Base-by-base conservation (phyloP, 2,113 vertebrate species). In the Salminus brasiliensis region DNA sequence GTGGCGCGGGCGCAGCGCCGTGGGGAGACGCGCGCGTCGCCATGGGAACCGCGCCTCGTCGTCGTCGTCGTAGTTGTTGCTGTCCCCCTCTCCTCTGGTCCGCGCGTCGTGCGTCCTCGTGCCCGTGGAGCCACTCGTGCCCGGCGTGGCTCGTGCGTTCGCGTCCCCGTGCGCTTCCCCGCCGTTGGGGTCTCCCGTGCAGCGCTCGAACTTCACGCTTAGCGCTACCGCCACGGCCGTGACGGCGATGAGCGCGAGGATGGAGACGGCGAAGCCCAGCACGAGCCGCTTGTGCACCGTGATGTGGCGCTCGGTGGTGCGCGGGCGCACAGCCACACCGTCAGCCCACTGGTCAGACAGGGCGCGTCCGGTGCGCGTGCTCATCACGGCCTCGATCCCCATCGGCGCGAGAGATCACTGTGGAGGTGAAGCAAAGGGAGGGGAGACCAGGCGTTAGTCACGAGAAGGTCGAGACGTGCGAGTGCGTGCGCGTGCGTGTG, bases 171-270 rank as follows among this genome's bases (percentile, higher is more conserved):
- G 52, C 21, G 82, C 92, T 74, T 84, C 74, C 11, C 85, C 9
- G 87, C 92, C 81, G 62, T 41, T 78, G 0, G 85, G 89, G 91
- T 79, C 81, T 60, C 83, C 72, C 4, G 90, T 67, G 27, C 97
- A 98, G 86, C 95, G 95, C 86, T 97, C 96, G 74, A 95, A 95
- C 57, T 95, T 94, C 76, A 97, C 82, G 85, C 94, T 95, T 84
- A 98, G 95, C 76, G 94, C 87, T 70, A 98, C 95, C 0, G 97
- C 96, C 41, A 97, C 93, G 73, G 94, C 94, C 15, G 96, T 97
- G 67, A 97, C 95, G 0, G 95, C 86, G 39, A 98, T 93, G 82
- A 98, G 91, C 16, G 95, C 96, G 83, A 96, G 91, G 90, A 98
- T 93, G 87, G 96, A 96, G 82, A 98, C 81, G 43, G 96, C 97